phyloP scores from a whole-genome alignment of 2,888 invertebrate species.

The Cyclophora punctaria region DNA sequence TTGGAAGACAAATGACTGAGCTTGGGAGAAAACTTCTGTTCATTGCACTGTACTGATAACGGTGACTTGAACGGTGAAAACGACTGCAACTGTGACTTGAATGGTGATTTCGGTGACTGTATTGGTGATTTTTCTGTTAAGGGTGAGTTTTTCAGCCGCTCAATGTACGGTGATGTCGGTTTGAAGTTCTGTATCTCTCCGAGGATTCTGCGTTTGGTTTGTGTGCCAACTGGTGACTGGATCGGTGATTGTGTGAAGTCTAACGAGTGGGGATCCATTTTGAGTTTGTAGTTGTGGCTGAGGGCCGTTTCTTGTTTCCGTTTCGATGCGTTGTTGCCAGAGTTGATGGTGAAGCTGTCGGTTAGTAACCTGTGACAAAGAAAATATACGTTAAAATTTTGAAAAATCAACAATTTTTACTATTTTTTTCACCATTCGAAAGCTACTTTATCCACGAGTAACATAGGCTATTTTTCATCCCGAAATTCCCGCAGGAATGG shows the following conservation, averaged over 20 bases:
- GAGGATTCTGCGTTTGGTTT: slow-evolving; percentile 46
- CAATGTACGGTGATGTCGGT: slow-evolving; percentile 35
- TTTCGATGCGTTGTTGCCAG: slow-evolving; percentile 61
- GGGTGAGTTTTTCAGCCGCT: slow-evolving; percentile 33
- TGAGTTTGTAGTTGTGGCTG: slow-evolving; percentile 49
- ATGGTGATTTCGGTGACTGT: slow-evolving; percentile 13
- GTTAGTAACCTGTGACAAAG: slow-evolving; percentile 65
- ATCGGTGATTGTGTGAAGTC: slow-evolving; percentile 43
- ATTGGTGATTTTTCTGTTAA: slow-evolving; percentile 3
- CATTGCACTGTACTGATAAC: not conserved
- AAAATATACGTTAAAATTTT: slow-evolving; percentile 1
- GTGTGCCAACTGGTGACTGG: slow-evolving; percentile 30
- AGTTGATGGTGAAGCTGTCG: slow-evolving; percentile 70
- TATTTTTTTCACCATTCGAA: too few species aligned
- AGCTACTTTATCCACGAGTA: too few species aligned
- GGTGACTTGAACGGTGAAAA: not conserved
- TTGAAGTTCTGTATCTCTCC: slow-evolving; percentile 34
- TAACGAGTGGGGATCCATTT: slow-evolving; percentile 57
- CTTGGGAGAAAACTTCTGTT: not conserved
- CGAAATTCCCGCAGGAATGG: too few species aligned
- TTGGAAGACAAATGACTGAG: too few species aligned
- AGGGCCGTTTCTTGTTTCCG: slow-evolving; percentile 55
- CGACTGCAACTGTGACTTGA: not conserved
- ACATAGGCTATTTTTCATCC: too few species aligned
- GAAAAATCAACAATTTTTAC: too few species aligned